Conservation (phyloP, 2,797 vertebrate genomes). For the Xenops minutus region DNA sequence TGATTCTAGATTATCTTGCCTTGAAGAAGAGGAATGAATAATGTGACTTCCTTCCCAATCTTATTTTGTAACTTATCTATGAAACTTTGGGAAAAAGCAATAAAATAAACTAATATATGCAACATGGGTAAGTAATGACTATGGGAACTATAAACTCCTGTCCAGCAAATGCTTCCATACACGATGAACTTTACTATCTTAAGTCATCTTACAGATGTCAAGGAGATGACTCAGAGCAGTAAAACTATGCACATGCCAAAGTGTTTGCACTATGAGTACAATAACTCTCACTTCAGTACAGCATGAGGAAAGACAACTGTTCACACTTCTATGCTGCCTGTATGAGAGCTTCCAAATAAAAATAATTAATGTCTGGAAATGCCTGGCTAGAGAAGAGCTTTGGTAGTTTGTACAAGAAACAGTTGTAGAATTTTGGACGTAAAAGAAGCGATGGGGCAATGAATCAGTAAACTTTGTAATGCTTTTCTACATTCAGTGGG, state of each 20-base stretch:
- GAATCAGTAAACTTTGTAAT: not conserved
- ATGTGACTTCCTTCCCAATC: not conserved
- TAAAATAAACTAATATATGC: not conserved
- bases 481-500: not conserved
- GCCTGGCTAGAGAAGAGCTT: not conserved
- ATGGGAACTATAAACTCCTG: not conserved
- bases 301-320: not conserved
- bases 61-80: not conserved
- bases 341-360: not conserved
- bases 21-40: not conserved
- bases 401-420: conserved; percentile 7
- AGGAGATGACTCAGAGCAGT: not conserved
- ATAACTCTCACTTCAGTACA: not conserved
- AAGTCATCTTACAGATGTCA: conserved; percentile 2
- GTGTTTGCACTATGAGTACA: not conserved
- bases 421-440: not conserved
- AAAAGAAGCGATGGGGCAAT: not conserved
- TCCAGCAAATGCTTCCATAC: not conserved
- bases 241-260: not conserved
- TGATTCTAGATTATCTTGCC: not conserved
- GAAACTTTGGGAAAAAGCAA: not conserved
- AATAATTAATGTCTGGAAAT: not conserved
- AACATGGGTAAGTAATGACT: not conserved
- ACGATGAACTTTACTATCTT: conserved; percentile 1
- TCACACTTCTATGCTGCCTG: not conserved